phyloP scores from a whole-genome alignment of 2,888 invertebrate species.

The Eristalis intricaria region DNA sequence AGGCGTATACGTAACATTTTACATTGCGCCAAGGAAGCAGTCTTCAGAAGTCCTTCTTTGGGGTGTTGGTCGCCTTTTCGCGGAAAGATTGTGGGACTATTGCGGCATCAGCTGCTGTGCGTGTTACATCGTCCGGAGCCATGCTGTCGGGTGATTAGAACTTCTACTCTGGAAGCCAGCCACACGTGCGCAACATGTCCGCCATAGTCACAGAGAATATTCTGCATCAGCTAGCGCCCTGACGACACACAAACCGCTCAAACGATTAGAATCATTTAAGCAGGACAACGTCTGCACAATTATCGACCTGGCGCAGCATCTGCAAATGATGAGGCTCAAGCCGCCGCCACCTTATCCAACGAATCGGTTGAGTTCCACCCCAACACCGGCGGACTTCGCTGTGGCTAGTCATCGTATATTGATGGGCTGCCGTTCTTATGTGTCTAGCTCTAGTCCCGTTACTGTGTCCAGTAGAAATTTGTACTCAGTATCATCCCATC shows the following conservation, averaged over 20 bases:
- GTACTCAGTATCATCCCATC: conserved; percentile 73
- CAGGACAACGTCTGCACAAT: conserved; percentile 75
- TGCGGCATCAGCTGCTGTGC: conserved; percentile 73
- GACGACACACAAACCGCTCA: conserved; percentile 85
- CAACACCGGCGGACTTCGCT: conserved; percentile 92
- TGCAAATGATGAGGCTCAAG: conserved; percentile 83
- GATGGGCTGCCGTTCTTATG: conserved; percentile 82
- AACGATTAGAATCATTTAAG: conserved; percentile 78
- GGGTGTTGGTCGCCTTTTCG: too few species aligned
- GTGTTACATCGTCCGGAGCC: conserved; percentile 74
- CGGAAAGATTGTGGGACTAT: too few species aligned
- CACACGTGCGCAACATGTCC: conserved; percentile 85
- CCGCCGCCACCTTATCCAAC: conserved; percentile 93
- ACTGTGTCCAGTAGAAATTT: conserved; percentile 88
- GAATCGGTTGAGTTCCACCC: conserved; percentile 89
- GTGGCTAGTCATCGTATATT: conserved; percentile 85
- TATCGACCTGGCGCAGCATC: conserved; percentile 78
- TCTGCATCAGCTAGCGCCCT: conserved; percentile 81
- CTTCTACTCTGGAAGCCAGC: conserved; percentile 85
- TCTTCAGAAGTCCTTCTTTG: too few species aligned
- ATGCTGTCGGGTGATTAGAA: conserved; percentile 70
- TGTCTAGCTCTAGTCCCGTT: conserved; percentile 90
- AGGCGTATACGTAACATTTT: too few species aligned
- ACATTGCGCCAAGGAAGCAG: too few species aligned
- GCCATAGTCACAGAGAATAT: conserved; percentile 76